Conservation (phyloP, 2,797 vertebrate species). For the Cuniculus paca region DNA sequence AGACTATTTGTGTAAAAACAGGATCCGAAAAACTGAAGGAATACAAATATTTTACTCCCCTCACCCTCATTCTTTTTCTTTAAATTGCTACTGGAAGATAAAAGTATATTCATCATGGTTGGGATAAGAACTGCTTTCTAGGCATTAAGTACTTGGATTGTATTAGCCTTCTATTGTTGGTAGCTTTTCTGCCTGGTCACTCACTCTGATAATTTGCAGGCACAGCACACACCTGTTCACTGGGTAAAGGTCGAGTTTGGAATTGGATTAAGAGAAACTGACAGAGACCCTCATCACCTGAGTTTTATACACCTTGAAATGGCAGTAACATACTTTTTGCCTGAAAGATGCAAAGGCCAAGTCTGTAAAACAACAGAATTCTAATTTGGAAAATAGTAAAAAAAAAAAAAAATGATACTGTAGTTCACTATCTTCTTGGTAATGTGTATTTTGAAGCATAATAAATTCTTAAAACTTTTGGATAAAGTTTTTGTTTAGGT, state of each 20-base stretch:
- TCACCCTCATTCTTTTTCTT: conserved; percentile 54
- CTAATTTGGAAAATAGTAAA: conserved; percentile 65
- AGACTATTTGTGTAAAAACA: conserved; percentile 66
- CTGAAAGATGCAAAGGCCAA: conserved; percentile 72
- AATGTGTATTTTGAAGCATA: conserved; percentile 56
- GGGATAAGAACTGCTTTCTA: conserved; percentile 42
- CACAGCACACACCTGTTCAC: conserved; percentile 79
- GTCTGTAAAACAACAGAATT: conserved; percentile 63
- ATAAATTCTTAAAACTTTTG: conserved; percentile 35
- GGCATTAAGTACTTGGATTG: conserved; percentile 56
- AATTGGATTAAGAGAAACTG: conserved; percentile 84
- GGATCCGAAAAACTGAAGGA: conserved; percentile 29
- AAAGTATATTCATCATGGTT: conserved; percentile 66
- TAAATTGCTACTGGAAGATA: conserved; percentile 75
- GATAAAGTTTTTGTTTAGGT: conserved; percentile 40
- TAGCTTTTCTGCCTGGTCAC: conserved; percentile 65
- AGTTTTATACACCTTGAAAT: conserved; percentile 76
- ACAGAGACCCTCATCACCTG: conserved; percentile 73
- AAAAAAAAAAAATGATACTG: neutral
- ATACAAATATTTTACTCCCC: conserved; percentile 34
- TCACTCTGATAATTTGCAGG: conserved; percentile 62
- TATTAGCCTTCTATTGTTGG: conserved; percentile 53
- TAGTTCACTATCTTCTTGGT: neutral
- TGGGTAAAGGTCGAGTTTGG: conserved; percentile 82
- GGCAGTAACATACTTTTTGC: conserved; percentile 25